Percentiles rank a stretch among this genome's conserved stretches.
Conservation (phyloP, 2,113 vertebrate species). For the Thermophis baileyi region DNA sequence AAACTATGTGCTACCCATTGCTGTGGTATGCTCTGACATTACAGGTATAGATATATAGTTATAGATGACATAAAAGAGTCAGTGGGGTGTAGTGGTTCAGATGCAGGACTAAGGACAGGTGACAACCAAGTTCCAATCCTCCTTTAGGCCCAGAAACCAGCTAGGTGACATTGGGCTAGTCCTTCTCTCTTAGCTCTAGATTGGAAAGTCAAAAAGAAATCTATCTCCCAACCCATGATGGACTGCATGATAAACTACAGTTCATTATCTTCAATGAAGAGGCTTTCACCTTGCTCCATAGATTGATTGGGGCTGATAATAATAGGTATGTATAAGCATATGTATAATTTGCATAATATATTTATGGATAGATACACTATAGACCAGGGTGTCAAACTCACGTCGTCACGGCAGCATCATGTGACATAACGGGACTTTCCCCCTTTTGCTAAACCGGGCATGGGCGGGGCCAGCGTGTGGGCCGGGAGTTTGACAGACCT, state of each 20-base stretch:
- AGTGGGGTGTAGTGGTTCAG: neutral
- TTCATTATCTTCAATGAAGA: neutral
- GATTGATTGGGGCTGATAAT: neutral
- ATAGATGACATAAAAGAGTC: neutral
- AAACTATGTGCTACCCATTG: conserved; percentile 30
- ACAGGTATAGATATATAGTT: neutral
- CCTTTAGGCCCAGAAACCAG: neutral
- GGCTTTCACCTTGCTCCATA: neutral
- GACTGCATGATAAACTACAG: neutral
- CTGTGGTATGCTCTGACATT: conserved; percentile 26
- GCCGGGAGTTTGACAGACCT: no score
- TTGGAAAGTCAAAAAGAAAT: neutral
- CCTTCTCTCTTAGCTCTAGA: neutral
- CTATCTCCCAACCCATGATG: neutral
- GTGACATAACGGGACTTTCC: no score
- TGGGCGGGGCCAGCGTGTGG: no score
- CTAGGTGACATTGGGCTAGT: neutral
- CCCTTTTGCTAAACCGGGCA: no score
- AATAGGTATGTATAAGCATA: neutral
- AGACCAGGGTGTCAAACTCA: neutral
- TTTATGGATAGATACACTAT: conserved; percentile 27
- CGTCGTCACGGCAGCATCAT: no score
- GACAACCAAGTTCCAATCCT: neutral
- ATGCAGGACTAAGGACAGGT: neutral
- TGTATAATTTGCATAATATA: conserved; percentile 44